Evolutionary conservation across 2,113 vertebrate species (phyloP).

Genomic region (Triplophysa dalaica): DNA sequence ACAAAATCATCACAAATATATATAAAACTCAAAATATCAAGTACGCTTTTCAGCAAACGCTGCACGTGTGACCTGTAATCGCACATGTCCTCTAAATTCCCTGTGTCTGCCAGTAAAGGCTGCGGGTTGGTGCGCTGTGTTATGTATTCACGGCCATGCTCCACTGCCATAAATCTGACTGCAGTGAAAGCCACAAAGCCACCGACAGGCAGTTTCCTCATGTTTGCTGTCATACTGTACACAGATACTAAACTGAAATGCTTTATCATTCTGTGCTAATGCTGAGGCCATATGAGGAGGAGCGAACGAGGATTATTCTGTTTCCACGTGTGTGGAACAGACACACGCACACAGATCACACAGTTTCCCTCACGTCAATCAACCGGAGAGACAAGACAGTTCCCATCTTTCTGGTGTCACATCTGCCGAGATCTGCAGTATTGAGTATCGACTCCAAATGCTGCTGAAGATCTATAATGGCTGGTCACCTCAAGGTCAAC

Average conservation of each 20-base stretch:
- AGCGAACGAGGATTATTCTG: slow-evolving; percentile 6
- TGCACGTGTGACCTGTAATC: not conserved
- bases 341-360: not conserved
- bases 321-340: not conserved
- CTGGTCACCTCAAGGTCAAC: not conserved
- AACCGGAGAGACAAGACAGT: not conserved
- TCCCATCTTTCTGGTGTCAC: not conserved
- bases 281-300: not conserved
- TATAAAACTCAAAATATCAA: not conserved
- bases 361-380: slow-evolving; percentile 5
- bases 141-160: slow-evolving; percentile 33
- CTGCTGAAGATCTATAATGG: not conserved
- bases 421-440: not conserved
- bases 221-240: slow-evolving; percentile 40
- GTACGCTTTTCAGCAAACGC: not conserved
- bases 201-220: slow-evolving; percentile 32
- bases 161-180: slow-evolving; percentile 44
- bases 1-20: no score
- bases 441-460: not conserved
- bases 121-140: slow-evolving; percentile 5
- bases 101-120: not conserved
- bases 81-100: not conserved
- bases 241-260: slow-evolving; percentile 36
- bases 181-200: slow-evolving; percentile 30
- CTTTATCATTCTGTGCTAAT: slow-evolving; percentile 41